Evolutionary conservation across 1,140 invertebrate species (phyloP).

Genomic region (Trinorchestia longiramus): DNA sequence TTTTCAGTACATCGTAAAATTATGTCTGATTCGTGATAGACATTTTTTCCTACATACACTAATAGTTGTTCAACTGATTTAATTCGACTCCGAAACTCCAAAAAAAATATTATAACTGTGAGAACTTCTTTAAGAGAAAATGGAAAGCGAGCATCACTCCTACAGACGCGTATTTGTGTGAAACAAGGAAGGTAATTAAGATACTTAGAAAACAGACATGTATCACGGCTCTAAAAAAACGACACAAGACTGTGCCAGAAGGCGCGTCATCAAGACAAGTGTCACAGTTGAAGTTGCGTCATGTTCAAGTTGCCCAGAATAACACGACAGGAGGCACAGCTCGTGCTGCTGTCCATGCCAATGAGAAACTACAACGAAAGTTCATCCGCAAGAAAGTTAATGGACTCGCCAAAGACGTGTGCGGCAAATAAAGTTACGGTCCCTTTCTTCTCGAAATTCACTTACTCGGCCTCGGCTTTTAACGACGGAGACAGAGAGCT

Average conservation of each 20-base stretch:
- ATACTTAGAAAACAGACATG: neutral
- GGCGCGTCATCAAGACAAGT: neutral
- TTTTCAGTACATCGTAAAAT: too few species aligned
- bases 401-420: conserved; percentile 38
- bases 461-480: neutral
- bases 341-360: conserved; percentile 1
- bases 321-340: neutral
- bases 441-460: conserved; percentile 7
- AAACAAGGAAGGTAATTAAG: neutral
- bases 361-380: conserved; percentile 4
- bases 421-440: conserved; percentile 13
- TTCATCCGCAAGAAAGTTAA: conserved; percentile 49
- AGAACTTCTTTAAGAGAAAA: neutral
- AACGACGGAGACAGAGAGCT: conserved; percentile 46
- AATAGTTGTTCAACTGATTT: too few species aligned
- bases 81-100: neutral
- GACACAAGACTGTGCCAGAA: neutral
- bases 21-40: too few species aligned
- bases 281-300: neutral
- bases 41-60: too few species aligned
- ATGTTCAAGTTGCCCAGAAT: conserved; percentile 2
- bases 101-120: neutral
- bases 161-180: too few species aligned
- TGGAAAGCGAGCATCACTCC: neutral
- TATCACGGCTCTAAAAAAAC: neutral